Conservation (phyloP, 2,797 vertebrate species). For the Trichosurus vulpecula region DNA sequence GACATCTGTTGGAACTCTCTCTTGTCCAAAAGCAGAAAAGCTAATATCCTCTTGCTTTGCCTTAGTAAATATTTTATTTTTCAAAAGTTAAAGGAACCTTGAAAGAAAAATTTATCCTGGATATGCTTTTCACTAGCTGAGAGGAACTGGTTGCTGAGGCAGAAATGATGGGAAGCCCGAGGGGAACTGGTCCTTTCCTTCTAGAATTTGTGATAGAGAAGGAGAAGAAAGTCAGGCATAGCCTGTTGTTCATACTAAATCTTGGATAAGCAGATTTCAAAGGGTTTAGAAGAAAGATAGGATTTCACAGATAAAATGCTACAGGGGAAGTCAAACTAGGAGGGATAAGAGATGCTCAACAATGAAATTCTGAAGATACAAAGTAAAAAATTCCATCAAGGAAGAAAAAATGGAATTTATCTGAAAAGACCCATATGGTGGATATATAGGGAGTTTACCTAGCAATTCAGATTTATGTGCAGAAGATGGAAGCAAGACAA, state of each 20-base stretch:
- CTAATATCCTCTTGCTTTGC: not conserved
- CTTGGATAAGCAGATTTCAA: not conserved
- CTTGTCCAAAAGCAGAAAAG: not conserved
- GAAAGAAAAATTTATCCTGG: not conserved
- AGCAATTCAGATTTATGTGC: not conserved
- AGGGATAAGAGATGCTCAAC: not conserved
- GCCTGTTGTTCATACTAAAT: not conserved
- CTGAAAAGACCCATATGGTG: not conserved
- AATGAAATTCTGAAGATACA: not conserved
- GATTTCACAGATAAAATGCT: not conserved
- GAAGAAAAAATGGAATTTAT: not conserved
- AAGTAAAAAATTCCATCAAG: not conserved
- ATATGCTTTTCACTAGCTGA: not conserved
- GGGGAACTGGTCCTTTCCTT: not conserved
- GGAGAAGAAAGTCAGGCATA: not conserved
- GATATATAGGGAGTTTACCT: not conserved
- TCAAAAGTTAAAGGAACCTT: not conserved
- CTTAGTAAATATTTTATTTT: not conserved
- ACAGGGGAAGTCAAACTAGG: not conserved
- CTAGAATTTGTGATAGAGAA: not conserved
- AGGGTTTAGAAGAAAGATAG: not conserved
- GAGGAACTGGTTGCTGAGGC: not conserved
- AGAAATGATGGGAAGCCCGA: not conserved
- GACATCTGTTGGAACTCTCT: not conserved
- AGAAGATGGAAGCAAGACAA: not conserved